Conservation (phyloP, 2,797 vertebrate genomes). For the Spinibarbus caldwelli region DNA sequence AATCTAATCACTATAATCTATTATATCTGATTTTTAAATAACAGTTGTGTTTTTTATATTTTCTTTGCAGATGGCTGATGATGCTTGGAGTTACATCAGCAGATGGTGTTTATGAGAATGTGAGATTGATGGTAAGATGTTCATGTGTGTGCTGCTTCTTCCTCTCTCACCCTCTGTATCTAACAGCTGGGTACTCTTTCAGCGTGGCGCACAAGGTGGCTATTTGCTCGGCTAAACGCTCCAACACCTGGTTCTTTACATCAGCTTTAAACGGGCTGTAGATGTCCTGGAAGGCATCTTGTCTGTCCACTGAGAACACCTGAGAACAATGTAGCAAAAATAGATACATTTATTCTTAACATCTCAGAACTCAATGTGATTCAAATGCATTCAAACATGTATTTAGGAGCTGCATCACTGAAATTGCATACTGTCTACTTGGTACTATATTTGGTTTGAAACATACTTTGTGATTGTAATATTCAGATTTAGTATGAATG, state of each 20-base stretch:
- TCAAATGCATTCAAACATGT: background rate
- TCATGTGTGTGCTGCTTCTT: background rate
- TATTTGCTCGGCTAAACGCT: conserved; percentile 93
- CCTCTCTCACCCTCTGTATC: conserved; percentile 89
- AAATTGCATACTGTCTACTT: background rate
- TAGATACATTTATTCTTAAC: conserved; percentile 4
- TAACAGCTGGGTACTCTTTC: conserved; percentile 95
- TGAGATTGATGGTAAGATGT: background rate
- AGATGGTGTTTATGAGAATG: conserved; percentile 12
- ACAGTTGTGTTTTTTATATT: background rate
- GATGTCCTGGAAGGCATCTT: conserved; percentile 95
- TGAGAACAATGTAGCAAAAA: conserved; percentile 41
- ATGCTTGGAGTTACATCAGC: background rate
- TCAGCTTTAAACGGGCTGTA: conserved; percentile 97
- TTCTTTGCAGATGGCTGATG: background rate
- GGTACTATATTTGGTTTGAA: background rate
- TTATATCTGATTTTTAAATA: background rate
- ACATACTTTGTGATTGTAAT: background rate
- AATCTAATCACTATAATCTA: background rate
- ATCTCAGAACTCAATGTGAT: background rate
- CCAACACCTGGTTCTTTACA: conserved; percentile 93
- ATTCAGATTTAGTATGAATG: background rate
- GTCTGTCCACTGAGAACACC: conserved; percentile 80
- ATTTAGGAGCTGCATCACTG: background rate
- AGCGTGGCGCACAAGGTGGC: conserved; percentile 93